Base-by-base conservation (phyloP, 1,140 invertebrate genomes). In the Tetragnatha versicolor region DNA sequence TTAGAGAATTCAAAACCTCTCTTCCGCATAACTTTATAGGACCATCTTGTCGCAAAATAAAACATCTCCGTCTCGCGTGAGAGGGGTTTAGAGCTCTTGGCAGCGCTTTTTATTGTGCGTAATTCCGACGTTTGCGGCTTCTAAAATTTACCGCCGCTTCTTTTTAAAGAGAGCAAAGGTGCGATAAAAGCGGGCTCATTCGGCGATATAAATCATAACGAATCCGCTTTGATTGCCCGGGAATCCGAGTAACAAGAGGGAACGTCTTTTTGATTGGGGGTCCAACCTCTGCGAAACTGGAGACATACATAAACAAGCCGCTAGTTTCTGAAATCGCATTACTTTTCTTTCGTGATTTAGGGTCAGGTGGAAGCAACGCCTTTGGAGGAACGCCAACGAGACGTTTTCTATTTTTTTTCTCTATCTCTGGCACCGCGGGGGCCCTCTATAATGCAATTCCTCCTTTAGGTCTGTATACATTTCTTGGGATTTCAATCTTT, bases 281-380 rank as follows among this genome's bases (percentile, higher is more conserved):
- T 55, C 69, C 69, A 42, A 75, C 53, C 58, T 58, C 39, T 29
- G 14, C 17, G 72, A 35, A 75, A 75, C 39, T 27, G 29, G 72
- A 75, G 37, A 27, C 58, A n/a, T 61, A 63, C 73, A 77, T 77
- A 77, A 77, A 77, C 73, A 77, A 65, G 47, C 61, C 73, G 55
- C 42, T 39, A 51, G 72, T 75, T 75, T 63, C 58, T 75, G 27
- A 75, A 75, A 75, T 75, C 72, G 58, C 72, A 75, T 75, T 75
- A 75, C 42, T 61, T 63, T 39, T 75, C 45, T 63, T 17, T 49
- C 73, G 55, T 77, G 73, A 77, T 66, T 66, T 65, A 77, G 61
- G 60, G 73, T 77, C 73, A 77, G 73, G 73, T 77, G 73, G 45
- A 66, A 51, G 58, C 65, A 77, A 63, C 66, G 45, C 12, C 29